phyloP scores from a whole-genome alignment of 1,140 invertebrate genomes.

The Drosophila fuyamai region DNA sequence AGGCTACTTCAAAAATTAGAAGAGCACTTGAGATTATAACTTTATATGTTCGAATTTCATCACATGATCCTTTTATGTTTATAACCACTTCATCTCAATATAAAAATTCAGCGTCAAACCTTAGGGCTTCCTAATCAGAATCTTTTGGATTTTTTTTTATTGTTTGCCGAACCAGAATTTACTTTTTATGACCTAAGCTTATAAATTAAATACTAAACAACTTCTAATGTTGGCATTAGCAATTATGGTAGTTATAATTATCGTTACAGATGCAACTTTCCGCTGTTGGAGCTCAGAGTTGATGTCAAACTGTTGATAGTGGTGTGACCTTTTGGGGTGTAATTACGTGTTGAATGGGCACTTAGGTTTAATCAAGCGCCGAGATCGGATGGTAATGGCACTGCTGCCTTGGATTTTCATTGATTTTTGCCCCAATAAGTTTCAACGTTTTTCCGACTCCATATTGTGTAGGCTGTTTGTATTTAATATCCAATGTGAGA shows the following conservation, averaged over 20 bases:
- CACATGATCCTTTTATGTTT: constrained; percentile 19
- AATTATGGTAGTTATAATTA: constrained; percentile 46
- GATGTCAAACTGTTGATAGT: constrained; percentile 41
- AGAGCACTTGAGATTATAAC: constrained; percentile 14
- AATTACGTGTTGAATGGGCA: constrained; percentile 33
- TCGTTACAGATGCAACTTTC: constrained; percentile 20
- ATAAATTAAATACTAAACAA: constrained; percentile 12
- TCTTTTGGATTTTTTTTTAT: background rate
- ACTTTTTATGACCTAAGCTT: constrained; percentile 1
- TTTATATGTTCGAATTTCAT: background rate
- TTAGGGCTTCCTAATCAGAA: constrained; percentile 10
- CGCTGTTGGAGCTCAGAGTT: background rate
- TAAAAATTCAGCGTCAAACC: too few relatives aligned
- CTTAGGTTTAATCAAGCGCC: constrained; percentile 22
- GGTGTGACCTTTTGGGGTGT: constrained; percentile 34
- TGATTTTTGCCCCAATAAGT: constrained; percentile 15
- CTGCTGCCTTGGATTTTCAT: constrained; percentile 25
- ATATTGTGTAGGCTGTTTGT: constrained; percentile 2
- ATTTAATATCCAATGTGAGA: constrained; percentile 11
- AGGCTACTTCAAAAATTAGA: constrained; percentile 4
- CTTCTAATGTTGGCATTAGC: constrained; percentile 16
- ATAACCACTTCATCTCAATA: constrained; percentile 14
- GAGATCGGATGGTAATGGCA: constrained; percentile 12
- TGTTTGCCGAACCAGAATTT: background rate
- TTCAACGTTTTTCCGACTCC: background rate